These are phyloP conservation scores for Rhipidura dahli DNA, from an alignment of 2,113 vertebrate genomes.

Conservation along the genomic window DNA sequence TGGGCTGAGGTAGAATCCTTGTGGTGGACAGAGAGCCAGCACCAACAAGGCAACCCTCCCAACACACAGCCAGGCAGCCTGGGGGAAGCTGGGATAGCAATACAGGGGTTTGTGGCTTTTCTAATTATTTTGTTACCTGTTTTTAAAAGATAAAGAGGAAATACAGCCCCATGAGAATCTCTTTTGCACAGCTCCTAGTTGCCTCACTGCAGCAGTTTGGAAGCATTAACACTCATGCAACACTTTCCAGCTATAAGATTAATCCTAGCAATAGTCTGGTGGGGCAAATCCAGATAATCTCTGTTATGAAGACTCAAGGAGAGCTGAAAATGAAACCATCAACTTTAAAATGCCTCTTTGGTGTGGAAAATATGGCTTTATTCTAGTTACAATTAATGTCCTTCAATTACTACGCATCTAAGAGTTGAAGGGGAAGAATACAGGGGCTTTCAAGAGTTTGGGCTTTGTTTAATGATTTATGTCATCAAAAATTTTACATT, in stretches of 20 bases:
- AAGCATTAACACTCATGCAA: neutral
- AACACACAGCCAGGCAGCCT: neutral
- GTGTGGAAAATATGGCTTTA: neutral
- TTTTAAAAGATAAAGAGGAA: neutral
- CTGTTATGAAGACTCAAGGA: neutral
- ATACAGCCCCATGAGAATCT: neutral
- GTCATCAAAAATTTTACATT: neutral
- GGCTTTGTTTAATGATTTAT: neutral
- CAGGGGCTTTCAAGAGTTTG: neutral
- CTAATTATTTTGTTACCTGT: neutral
- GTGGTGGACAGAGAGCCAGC: neutral
- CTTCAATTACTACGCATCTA: neutral
- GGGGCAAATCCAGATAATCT: constrained; percentile 38
- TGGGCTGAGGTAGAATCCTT: accelerated
- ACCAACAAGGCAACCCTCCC: neutral
- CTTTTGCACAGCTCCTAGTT: neutral
- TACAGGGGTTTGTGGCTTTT: neutral
- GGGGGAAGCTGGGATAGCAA: neutral
- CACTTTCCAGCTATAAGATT: neutral
- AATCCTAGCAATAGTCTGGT: neutral
- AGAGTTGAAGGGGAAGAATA: neutral
- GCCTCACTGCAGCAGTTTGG: neutral
- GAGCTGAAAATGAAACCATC: neutral
- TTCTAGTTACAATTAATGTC: neutral
- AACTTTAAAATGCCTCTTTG: neutral